phyloP scores from a whole-genome alignment of 2,888 invertebrate species.

The Drosophila colorata region DNA sequence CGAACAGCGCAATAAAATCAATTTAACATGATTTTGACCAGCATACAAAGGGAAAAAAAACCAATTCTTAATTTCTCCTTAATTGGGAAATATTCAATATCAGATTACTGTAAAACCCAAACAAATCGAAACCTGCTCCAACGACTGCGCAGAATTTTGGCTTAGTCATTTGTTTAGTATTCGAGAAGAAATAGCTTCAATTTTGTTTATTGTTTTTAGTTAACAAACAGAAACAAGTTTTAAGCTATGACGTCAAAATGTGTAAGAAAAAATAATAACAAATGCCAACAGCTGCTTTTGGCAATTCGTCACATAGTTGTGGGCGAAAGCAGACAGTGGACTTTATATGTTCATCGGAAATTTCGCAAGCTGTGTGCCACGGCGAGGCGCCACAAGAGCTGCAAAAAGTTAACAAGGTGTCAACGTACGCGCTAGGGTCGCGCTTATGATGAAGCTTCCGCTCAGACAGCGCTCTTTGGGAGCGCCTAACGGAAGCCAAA shows the following conservation, averaged over 20 bases:
- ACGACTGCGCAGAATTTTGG: slow-evolving; percentile 5
- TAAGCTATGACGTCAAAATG: slow-evolving; percentile 43
- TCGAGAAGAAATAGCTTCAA: slow-evolving; percentile 28
- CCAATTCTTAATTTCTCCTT: slow-evolving; percentile 22
- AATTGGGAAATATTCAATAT: slow-evolving; percentile 39
- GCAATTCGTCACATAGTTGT: slow-evolving; percentile 5
- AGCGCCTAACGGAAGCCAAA: slow-evolving; percentile 20
- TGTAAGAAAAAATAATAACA: slow-evolving; percentile 4
- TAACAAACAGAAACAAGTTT: slow-evolving; percentile 47
- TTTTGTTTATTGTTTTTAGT: slow-evolving; percentile 10
- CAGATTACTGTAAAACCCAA: slow-evolving; percentile 20
- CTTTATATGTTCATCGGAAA: slow-evolving; percentile 17
- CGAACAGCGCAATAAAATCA: slow-evolving; percentile 1
- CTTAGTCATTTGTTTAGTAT: slow-evolving; percentile 49
- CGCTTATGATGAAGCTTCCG: slow-evolving; percentile 36
- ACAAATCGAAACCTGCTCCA: slow-evolving; percentile 36
- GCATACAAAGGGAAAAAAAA: neutral
- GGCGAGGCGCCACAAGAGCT: slow-evolving; percentile 24
- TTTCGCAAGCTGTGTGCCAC: slow-evolving; percentile 24
- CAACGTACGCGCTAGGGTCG: slow-evolving; percentile 39
- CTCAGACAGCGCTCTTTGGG: slow-evolving; percentile 36
- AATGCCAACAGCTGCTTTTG: slow-evolving; percentile 16
- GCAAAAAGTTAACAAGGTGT: slow-evolving; percentile 30
- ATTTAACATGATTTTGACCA: slow-evolving; percentile 15
- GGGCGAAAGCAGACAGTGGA: slow-evolving; percentile 26